Conservation (phyloP, 2,888 invertebrate species). For the Aphodius granarius region DNA sequence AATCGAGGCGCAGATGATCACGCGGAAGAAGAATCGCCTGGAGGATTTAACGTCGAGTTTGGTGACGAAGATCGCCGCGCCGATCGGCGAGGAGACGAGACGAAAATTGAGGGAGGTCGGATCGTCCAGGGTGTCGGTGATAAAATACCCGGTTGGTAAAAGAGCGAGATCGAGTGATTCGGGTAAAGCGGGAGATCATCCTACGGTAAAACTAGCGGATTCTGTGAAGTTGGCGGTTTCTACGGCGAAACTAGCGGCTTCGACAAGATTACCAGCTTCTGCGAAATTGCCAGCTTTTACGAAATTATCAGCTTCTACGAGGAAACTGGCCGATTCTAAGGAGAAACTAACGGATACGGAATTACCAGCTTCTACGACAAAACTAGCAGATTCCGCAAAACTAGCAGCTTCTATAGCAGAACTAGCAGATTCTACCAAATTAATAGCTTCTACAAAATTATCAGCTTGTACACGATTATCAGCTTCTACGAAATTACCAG, state of each 20-base stretch:
- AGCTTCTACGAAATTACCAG: no score
- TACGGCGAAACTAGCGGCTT: neutral
- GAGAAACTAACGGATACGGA: neutral
- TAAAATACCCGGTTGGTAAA: slow-evolving; percentile 61
- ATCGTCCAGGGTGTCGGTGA: slow-evolving; percentile 60
- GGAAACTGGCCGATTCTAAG: neutral
- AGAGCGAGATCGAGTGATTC: slow-evolving; percentile 55
- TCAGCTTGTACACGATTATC: no score
- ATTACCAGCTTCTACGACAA: neutral
- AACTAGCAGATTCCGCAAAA: neutral
- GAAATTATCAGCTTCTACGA: neutral
- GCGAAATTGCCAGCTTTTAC: no score
- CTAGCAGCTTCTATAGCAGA: no score
- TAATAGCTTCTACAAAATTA: no score
- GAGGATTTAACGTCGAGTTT: slow-evolving; percentile 64
- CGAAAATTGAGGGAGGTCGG: slow-evolving; percentile 54
- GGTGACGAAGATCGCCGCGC: slow-evolving; percentile 60
- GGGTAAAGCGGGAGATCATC: no score
- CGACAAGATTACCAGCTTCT: no score
- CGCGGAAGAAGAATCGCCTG: slow-evolving; percentile 64
- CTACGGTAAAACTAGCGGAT: neutral
- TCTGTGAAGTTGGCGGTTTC: neutral
- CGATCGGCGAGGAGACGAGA: slow-evolving; percentile 54
- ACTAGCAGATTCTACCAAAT: no score
- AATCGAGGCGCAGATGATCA: slow-evolving; percentile 54